phyloP scores from a whole-genome alignment of 2,113 vertebrate species.

The Loxodonta africana region DNA sequence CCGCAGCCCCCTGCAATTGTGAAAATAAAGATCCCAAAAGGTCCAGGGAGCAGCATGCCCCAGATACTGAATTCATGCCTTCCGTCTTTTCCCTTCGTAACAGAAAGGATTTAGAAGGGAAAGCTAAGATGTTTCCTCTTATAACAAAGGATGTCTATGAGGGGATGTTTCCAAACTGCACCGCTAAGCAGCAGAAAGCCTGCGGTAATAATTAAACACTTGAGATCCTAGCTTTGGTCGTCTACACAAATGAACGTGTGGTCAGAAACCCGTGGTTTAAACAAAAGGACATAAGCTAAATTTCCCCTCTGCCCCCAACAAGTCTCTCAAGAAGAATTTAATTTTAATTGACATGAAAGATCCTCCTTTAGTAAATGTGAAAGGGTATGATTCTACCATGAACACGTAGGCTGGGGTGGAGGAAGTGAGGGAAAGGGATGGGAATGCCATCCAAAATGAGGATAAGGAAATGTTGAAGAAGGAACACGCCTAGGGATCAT shows the following conservation, averaged over 20 bases:
- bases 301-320: too few relatives aligned
- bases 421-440: too few relatives aligned
- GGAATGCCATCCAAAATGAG: not conserved
- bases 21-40: conserved; percentile 39
- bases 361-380: not conserved
- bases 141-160: not conserved
- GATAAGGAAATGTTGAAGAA: not conserved
- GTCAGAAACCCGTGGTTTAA: conserved; percentile 8
- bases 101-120: not conserved
- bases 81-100: not conserved
- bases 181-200: conserved; percentile 4
- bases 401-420: rapidly evolving
- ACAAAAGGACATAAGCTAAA: not conserved
- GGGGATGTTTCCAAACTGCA: not conserved
- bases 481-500: not conserved
- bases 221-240: not conserved
- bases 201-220: not conserved
- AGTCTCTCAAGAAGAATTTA: not conserved
- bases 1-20: conserved; percentile 94
- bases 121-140: not conserved
- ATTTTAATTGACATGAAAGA: not conserved
- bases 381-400: not conserved
- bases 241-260: not conserved
- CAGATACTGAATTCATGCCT: not conserved
- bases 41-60: not conserved